Percentiles rank a stretch among this genome's conserved stretches.
Evolutionary conservation across 23 tunicate species (phyloP).

Genomic region (Trididemnum miniatum): DNA sequence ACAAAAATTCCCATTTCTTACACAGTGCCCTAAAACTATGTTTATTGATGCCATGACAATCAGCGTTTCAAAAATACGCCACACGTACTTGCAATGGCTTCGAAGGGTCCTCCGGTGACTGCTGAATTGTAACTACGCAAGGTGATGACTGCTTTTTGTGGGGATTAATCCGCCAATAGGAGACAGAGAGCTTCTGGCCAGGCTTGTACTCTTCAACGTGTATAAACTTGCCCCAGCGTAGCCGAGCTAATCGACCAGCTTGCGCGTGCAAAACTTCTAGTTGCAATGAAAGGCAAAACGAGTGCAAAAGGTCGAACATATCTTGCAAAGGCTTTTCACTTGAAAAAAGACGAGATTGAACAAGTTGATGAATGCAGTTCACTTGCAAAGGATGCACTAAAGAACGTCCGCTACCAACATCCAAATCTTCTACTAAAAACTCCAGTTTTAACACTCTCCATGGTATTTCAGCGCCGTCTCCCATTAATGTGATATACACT

Average conservation of each 20-base stretch:
- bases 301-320: conserved; percentile 80
- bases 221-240: conserved; percentile 83
- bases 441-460: conserved; percentile 86
- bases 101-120: conserved; percentile 43
- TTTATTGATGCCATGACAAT: no score
- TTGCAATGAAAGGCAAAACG: conserved; percentile 86
- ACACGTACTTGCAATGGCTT: conserved; percentile 58
- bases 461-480: conserved; percentile 80
- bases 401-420: conserved; percentile 63
- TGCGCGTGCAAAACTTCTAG: conserved; percentile 90
- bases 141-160: conserved; percentile 25
- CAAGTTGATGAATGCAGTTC: conserved; percentile 74
- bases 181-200: conserved; percentile 69
- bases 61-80: no score
- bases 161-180: conserved; percentile 79
- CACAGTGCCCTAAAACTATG: no score
- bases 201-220: conserved; percentile 78
- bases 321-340: conserved; percentile 77
- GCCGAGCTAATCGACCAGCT: conserved; percentile 41
- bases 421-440: conserved; percentile 82
- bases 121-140: conserved; percentile 24
- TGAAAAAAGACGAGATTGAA: conserved; percentile 76
- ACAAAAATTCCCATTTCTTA: no score
- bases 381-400: conserved; percentile 85
- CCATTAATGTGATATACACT: conserved; percentile 81